Evolutionary conservation across 2,797 vertebrate genomes (phyloP).

Genomic region (Melanotaenia nigrans): DNA sequence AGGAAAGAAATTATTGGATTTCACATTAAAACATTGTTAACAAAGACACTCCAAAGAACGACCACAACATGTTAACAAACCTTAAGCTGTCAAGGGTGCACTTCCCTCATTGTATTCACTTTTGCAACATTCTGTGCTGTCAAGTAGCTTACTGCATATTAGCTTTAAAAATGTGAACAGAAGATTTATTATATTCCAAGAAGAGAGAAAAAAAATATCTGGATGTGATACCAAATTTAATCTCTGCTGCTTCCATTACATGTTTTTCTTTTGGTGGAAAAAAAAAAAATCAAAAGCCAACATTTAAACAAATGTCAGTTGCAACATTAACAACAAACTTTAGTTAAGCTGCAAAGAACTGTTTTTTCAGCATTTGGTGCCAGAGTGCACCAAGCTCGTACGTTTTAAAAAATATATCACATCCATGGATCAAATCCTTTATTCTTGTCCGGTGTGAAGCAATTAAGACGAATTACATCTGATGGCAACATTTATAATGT

Average conservation of each 20-base stretch:
- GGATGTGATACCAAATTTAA: conserved; percentile 1
- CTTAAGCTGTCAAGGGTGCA: conserved; percentile 9
- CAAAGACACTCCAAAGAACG: conserved; percentile 58
- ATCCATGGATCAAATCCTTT: conserved; percentile 29
- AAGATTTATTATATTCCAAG: conserved; percentile 35
- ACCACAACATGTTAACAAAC: conserved; percentile 44
- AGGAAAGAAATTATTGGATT: conserved; percentile 38
- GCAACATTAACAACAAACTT: conserved; percentile 46
- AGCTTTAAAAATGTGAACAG: conserved; percentile 10
- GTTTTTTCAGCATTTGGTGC: conserved; percentile 17
- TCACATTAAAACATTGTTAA: conserved; percentile 58
- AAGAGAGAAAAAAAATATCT: conserved; percentile 9
- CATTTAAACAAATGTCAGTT: conserved; percentile 26
- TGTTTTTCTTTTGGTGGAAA: not conserved
- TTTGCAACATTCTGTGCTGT: conserved; percentile 70
- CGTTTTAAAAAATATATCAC: conserved; percentile 37
- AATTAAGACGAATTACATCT: conserved; percentile 30
- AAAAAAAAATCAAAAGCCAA: conserved; percentile 22
- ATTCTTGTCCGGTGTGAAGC: conserved; percentile 17
- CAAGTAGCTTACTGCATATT: conserved; percentile 45
- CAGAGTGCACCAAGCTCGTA: conserved; percentile 15
- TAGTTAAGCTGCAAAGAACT: conserved; percentile 42
- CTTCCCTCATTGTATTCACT: not conserved
- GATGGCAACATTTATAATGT: conserved; percentile 41
- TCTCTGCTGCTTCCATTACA: conserved; percentile 28